These are phyloP conservation scores for Odontocerum albicorne DNA, from an alignment of 2,888 invertebrate species.

Conservation along the genomic window DNA sequence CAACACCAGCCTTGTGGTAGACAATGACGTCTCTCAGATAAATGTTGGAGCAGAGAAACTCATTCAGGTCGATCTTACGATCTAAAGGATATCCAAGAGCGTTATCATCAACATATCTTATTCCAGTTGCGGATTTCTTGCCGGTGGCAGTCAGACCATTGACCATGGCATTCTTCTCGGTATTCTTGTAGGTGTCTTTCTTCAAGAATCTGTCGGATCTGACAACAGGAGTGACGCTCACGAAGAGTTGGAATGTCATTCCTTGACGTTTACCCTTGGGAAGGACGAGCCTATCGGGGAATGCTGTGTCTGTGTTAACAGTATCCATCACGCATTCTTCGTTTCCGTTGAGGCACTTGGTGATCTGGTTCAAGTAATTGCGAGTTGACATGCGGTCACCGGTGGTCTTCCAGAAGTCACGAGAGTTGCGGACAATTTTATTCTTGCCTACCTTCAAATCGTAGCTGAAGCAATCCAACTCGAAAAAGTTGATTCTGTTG, in stretches of 20 bases:
- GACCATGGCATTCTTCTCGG: neutral
- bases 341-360: slow-evolving; percentile 51
- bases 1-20: slow-evolving; percentile 50
- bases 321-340: slow-evolving; percentile 52
- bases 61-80: slow-evolving; percentile 58
- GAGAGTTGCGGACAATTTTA: slow-evolving; percentile 57
- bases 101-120: slow-evolving; percentile 60
- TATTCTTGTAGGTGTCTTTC: neutral
- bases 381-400: slow-evolving; percentile 55
- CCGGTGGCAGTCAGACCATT: neutral
- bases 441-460: slow-evolving; percentile 49
- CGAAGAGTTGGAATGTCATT: slow-evolving; percentile 63
- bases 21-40: slow-evolving; percentile 65
- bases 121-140: slow-evolving; percentile 44
- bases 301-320: slow-evolving; percentile 57
- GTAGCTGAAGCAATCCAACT: slow-evolving; percentile 46
- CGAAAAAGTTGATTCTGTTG: slow-evolving; percentile 22
- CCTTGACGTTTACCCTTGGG: slow-evolving; percentile 67
- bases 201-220: neutral
- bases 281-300: slow-evolving; percentile 63
- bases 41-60: slow-evolving; percentile 66
- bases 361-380: slow-evolving; percentile 51
- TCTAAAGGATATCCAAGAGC: slow-evolving; percentile 78
- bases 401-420: slow-evolving; percentile 58
- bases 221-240: slow-evolving; percentile 56